Percentiles rank a stretch among this genome's conserved stretches.
phyloP scores from a whole-genome alignment of 2,888 invertebrate species.

The Chalcosyrphus nemorum region DNA sequence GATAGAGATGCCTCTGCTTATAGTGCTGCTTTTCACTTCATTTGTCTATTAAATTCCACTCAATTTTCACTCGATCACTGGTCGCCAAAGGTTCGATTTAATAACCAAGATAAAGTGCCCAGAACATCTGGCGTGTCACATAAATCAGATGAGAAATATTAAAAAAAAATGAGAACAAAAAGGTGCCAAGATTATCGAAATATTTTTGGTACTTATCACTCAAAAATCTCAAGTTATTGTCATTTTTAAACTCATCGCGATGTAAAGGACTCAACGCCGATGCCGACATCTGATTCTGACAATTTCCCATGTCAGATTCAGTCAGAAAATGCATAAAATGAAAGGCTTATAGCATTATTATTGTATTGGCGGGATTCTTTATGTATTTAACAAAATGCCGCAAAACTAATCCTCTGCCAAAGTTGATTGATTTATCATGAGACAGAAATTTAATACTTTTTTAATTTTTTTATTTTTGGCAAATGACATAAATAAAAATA shows the following conservation, averaged over 20 bases:
- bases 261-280: background rate
- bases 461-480: background rate
- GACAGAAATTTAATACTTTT: background rate
- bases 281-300: background rate
- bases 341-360: background rate
- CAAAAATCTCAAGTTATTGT: background rate
- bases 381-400: slow-evolving; percentile 4
- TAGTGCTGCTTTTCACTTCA: too few species aligned
- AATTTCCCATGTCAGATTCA: background rate
- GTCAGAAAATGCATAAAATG: background rate
- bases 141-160: background rate
- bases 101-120: too few species aligned
- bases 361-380: slow-evolving; percentile 1
- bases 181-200: background rate
- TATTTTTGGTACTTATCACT: background rate
- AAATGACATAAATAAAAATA: background rate
- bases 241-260: background rate
- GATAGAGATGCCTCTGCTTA: too few species aligned
- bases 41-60: too few species aligned
- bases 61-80: too few species aligned
- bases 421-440: slow-evolving; percentile 11
- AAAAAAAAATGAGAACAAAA: too few species aligned
- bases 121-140: background rate
- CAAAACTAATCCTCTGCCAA: slow-evolving; percentile 39
- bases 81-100: too few species aligned